phyloP scores from a whole-genome alignment of 2,888 invertebrate species.

The Noctua comes region DNA sequence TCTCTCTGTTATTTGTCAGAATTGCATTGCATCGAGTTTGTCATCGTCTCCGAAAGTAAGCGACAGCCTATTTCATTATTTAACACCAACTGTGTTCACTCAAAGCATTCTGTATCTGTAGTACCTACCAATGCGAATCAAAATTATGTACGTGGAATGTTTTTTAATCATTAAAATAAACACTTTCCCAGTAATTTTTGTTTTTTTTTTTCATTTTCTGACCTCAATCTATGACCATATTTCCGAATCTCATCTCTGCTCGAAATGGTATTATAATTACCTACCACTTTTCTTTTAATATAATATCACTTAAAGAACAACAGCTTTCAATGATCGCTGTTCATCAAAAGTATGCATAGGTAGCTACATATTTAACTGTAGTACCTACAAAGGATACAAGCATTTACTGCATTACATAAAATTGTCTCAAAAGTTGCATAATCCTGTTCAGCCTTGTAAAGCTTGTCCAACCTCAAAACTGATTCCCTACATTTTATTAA shows the following conservation, averaged over 20 bases:
- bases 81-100: not conserved
- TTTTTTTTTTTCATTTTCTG: not conserved
- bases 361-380: not conserved
- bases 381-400: not conserved
- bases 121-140: not conserved
- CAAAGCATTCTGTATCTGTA: not conserved
- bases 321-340: not conserved
- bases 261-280: not conserved
- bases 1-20: not conserved
- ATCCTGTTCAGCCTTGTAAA: not conserved
- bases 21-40: not conserved
- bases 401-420: not conserved
- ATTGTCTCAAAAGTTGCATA: too few relatives aligned
- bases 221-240: not conserved
- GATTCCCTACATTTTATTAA: not conserved
- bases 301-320: not conserved
- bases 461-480: not conserved
- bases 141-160: not conserved
- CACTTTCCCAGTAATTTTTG: rapidly evolving
- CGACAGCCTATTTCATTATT: not conserved
- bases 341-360: not conserved
- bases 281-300: too few relatives aligned
- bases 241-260: not conserved
- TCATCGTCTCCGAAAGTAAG: not conserved
- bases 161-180: slow-evolving; percentile 11